Conservation (phyloP, 2,888 invertebrate genomes). For the Xanthostigma xanthostigma region DNA sequence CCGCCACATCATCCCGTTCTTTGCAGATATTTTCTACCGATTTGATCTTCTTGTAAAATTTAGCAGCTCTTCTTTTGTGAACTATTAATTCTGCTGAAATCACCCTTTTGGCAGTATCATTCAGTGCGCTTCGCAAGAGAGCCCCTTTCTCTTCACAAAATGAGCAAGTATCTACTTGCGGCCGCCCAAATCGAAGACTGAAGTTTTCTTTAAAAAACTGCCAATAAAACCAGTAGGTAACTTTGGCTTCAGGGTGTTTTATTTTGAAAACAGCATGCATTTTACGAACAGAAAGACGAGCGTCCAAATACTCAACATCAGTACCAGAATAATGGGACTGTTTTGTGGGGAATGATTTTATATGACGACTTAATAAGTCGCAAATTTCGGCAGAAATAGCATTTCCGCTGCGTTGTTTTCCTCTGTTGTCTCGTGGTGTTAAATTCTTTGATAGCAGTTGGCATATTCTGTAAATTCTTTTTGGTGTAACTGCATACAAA, state of each 20-base stretch:
- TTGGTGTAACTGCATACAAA: too few species aligned
- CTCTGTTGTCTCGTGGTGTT: too few species aligned
- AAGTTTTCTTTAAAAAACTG: constrained; percentile 15
- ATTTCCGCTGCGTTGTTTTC: too few species aligned
- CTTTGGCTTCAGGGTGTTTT: not conserved
- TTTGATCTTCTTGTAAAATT: constrained; percentile 14
- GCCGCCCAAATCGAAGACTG: constrained; percentile 13
- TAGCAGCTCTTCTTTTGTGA: constrained; percentile 14
- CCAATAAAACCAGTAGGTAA: constrained; percentile 14
- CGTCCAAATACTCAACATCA: too few species aligned
- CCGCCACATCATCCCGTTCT: constrained; percentile 9
- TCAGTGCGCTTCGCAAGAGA: not conserved
- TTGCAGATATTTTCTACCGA: constrained; percentile 9
- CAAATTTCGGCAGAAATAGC: too few species aligned
- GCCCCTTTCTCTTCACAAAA: constrained; percentile 11
- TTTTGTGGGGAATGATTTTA: too few species aligned
- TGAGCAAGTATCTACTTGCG: constrained; percentile 14
- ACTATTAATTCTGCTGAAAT: constrained; percentile 10
- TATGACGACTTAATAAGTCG: too few species aligned
- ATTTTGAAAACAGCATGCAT: too few species aligned
- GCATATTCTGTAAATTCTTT: too few species aligned
- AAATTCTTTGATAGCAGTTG: too few species aligned
- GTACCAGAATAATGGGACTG: too few species aligned
- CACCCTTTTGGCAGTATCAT: constrained; percentile 11
- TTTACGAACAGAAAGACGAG: too few species aligned